Evolutionary conservation across 2,797 vertebrate species (phyloP), one percentile per base, ranked within the genome.

Genomic region (Melopsittacus undulatus): DNA sequence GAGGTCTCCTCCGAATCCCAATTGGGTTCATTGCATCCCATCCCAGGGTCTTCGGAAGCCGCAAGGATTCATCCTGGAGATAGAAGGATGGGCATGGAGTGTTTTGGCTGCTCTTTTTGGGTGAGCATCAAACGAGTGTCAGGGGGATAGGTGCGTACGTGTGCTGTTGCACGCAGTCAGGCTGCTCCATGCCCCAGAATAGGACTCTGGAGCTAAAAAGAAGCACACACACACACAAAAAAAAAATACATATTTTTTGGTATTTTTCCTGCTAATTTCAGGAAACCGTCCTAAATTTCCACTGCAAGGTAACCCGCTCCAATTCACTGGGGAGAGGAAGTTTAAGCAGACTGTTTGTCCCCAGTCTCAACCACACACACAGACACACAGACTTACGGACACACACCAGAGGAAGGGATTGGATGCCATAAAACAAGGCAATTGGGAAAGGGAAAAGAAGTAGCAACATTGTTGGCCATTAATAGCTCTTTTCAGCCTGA

Each of bases 231-330:
- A 24, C 46, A 24, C 46, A 20, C 43, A 45, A 6, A 40, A 26
- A 26, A 61, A 74, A 34, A 34, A 13, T 2, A 13, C 4, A 11
- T 46, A 11, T 70, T 69, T 81, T 64, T 78, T 11, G 5, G 6
- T 78, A 83, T 76, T 96, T 97, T 97, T 93, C 96, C 46, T 95
- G 89, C n/a, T 29, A 83, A 95, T 97, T 97, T 96, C 97, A 96
- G 97, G 97, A 98, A 98, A 94, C 79, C 21, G 1, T 87, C 96
- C 93, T 95, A 95, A 94, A 97, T 93, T 96, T 89, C 96, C 81
- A 84, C 51, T 76, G 87, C 92, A 89, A 90, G 85, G 91, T 75
- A 75, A 83, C 43, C 40, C 1, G 34, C 80, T 87, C 82, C 68
- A 76, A 45, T 66, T 23, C 93, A 54, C 62, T 11, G 2, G 72